These are phyloP conservation scores for Plectropomus leopardus DNA, from an alignment of 2,113 vertebrate species.

Conservation along the genomic window DNA sequence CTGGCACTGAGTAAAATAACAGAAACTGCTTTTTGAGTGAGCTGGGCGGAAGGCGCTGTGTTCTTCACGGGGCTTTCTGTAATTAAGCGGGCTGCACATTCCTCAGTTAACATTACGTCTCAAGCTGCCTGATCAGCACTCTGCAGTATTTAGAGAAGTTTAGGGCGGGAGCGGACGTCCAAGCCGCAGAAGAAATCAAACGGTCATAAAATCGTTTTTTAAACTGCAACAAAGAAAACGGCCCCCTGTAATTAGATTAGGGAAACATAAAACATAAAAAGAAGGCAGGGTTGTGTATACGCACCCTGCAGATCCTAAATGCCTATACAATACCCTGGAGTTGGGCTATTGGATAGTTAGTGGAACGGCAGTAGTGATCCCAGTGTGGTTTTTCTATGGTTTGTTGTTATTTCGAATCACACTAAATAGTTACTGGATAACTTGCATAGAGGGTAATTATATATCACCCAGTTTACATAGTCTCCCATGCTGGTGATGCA, in stretches of 20 bases:
- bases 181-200: constrained; percentile 83
- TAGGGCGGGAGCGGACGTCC: constrained; percentile 80
- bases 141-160: constrained; percentile 81
- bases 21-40: constrained; percentile 50
- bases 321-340: constrained; percentile 45
- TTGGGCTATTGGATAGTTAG: constrained; percentile 21
- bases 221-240: constrained; percentile 75
- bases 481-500: neutral
- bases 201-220: constrained; percentile 83
- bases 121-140: constrained; percentile 87
- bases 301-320: constrained; percentile 24
- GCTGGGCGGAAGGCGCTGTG: constrained; percentile 48
- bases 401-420: constrained; percentile 46
- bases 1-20: constrained; percentile 52
- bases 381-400: constrained; percentile 43
- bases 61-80: constrained; percentile 74
- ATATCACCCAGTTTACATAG: constrained; percentile 50
- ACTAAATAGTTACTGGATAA: constrained; percentile 34
- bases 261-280: constrained; percentile 63
- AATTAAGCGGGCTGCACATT: constrained; percentile 79
- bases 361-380: constrained; percentile 16
- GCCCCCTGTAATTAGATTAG: constrained; percentile 70
- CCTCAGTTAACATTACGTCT: constrained; percentile 78
- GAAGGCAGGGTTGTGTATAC: constrained; percentile 40
- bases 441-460: constrained; percentile 47